Evolutionary conservation across 2,113 vertebrate species (phyloP).

Genomic region (Corythaixoides concolor): DNA sequence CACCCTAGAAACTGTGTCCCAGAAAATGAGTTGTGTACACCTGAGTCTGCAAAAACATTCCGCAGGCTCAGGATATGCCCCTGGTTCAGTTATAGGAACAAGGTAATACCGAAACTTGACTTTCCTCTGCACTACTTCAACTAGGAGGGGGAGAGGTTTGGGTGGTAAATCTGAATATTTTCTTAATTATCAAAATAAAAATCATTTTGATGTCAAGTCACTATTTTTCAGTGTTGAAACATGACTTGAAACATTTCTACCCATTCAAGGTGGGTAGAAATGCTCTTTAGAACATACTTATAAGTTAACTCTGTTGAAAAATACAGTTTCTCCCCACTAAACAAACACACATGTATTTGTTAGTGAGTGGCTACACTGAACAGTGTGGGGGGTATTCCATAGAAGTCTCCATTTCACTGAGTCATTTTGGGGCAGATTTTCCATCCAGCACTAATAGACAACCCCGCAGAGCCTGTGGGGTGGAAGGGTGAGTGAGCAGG

Average conservation of each 20-base stretch:
- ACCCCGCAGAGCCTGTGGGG: not conserved
- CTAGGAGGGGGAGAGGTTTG: not conserved
- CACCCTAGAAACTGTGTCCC: not conserved
- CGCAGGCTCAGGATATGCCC: fast-evolving
- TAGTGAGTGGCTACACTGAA: not conserved
- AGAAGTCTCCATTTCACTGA: not conserved
- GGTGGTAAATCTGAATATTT: not conserved
- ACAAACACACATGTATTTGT: not conserved
- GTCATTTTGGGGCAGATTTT: not conserved
- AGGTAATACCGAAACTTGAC: not conserved
- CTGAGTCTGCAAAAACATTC: not conserved
- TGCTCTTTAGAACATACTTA: not conserved
- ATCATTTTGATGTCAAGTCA: not conserved
- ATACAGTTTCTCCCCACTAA: not conserved
- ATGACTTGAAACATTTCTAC: too few species aligned
- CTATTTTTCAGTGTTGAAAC: too few species aligned
- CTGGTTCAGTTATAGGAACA: fast-evolving
- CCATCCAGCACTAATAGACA: not conserved
- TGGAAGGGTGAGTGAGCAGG: not conserved
- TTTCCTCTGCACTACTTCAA: not conserved
- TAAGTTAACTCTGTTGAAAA: not conserved
- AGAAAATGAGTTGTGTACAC: not conserved
- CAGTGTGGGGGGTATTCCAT: not conserved
- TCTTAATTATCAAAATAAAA: not conserved
- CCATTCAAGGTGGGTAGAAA: not conserved